A percentile compares a stretch with the other conserved stretches of the same genome.
Evolutionary conservation across 2,797 vertebrate genomes (phyloP).

Genomic region (Chromobotia macracanthus): DNA sequence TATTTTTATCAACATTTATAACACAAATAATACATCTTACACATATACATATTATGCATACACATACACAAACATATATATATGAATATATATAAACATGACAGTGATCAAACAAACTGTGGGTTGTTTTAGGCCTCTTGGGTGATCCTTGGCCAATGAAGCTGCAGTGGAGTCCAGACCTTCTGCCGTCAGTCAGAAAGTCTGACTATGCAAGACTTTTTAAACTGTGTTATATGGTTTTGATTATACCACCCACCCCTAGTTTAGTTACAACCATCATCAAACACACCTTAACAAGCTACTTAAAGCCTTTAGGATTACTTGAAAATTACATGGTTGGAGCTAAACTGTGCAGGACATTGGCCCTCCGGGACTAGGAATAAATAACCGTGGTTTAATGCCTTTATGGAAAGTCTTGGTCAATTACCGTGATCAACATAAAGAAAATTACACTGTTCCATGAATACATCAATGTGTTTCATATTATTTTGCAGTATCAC

Average conservation of each 20-base stretch:
- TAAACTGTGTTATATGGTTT: neutral
- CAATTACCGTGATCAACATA: neutral
- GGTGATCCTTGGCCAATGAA: too few relatives aligned
- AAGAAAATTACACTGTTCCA: neutral
- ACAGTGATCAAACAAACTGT: too few relatives aligned
- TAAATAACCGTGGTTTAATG: neutral
- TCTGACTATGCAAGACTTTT: neutral
- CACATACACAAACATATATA: too few relatives aligned
- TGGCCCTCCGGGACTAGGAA: neutral
- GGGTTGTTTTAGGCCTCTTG: too few relatives aligned
- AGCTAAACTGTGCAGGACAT: neutral
- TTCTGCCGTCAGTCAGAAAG: too few relatives aligned
- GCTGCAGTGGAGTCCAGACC: too few relatives aligned
- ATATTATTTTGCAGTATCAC: constrained; percentile 85
- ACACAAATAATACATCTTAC: too few relatives aligned
- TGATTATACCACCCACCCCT: neutral
- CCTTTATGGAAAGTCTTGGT: neutral
- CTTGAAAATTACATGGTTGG: neutral
- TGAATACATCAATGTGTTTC: constrained; percentile 46
- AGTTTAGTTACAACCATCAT: neutral
- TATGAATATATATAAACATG: too few relatives aligned
- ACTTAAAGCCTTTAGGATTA: neutral
- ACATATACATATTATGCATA: too few relatives aligned
- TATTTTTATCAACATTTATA: too few relatives aligned
- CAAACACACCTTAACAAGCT: neutral